These are phyloP conservation scores for Girardia tigrina DNA, from an alignment of 2,888 invertebrate genomes.

Conservation along the genomic window DNA sequence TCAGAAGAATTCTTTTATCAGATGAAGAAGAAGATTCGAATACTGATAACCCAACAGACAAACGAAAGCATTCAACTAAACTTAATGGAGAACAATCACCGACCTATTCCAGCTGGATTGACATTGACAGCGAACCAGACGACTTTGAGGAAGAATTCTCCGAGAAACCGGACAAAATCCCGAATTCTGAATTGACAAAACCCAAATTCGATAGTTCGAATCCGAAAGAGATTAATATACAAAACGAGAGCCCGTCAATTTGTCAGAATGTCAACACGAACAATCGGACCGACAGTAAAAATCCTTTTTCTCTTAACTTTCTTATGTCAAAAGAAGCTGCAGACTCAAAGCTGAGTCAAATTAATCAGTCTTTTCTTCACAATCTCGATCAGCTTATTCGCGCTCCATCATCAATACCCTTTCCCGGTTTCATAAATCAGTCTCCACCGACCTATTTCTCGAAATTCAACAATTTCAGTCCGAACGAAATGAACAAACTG, in stretches of 20 bases:
- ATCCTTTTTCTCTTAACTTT: not conserved
- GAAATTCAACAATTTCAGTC: not conserved
- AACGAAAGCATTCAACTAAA: slow-evolving; percentile 9
- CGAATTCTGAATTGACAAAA: not conserved
- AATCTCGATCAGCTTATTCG: slow-evolving; percentile 8
- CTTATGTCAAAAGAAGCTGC: not conserved
- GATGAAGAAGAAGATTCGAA: not conserved
- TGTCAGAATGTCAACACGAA: not conserved
- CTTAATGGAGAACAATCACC: not conserved
- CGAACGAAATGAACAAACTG: not conserved
- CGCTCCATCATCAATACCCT: not conserved
- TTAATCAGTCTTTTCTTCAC: not conserved
- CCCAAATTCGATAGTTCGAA: not conserved
- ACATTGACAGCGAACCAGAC: slow-evolving; percentile 1
- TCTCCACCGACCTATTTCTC: not conserved
- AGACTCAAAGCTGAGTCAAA: not conserved
- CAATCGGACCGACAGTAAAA: not conserved
- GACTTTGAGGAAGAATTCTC: not conserved
- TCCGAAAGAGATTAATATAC: not conserved
- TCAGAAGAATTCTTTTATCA: not conserved
- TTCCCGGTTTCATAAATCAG: not conserved
- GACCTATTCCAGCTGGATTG: not conserved
- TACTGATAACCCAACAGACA: not conserved
- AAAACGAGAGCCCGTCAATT: not conserved
- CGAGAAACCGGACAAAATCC: not conserved